Percentiles rank a stretch among this genome's conserved stretches.
These are phyloP conservation scores for Bos javanicus DNA, from an alignment of 2,113 vertebrate species.

Conservation along the genomic window DNA sequence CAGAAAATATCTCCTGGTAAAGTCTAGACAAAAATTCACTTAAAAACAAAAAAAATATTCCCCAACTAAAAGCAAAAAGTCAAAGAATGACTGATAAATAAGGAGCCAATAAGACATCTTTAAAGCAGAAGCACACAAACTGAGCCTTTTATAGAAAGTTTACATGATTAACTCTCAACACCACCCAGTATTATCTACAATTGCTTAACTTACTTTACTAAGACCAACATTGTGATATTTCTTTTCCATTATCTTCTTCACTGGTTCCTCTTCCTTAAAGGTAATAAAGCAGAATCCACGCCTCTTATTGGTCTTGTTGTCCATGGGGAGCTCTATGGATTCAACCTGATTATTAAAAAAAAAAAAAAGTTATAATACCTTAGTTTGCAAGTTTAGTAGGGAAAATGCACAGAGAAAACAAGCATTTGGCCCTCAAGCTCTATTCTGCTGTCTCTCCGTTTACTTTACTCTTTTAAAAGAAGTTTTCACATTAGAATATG, in stretches of 20 bases:
- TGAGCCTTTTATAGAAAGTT: neutral
- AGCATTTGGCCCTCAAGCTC: neutral
- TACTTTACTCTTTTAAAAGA: neutral
- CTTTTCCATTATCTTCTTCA: conserved; percentile 98
- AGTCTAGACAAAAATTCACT: neutral
- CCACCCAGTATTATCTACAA: neutral
- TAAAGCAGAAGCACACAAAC: neutral
- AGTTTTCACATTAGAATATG: neutral
- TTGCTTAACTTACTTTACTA: conserved; percentile 89
- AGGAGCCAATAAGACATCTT: neutral
- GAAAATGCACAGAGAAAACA: neutral
- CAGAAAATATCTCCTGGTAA: neutral
- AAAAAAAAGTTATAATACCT: neutral
- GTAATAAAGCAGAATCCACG: conserved; percentile 99
- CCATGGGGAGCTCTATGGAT: conserved; percentile 98
- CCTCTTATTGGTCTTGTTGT: conserved; percentile 99
- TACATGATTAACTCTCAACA: neutral
- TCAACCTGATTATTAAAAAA: conserved; percentile 85
- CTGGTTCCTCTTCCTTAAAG: conserved; percentile 96
- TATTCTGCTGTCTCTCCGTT: neutral
- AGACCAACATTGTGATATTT: conserved; percentile 99
- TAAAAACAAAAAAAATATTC: neutral
- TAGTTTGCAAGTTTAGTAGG: neutral
- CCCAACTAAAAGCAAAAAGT: neutral
- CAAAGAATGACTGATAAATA: neutral